Percentiles rank a stretch among this genome's conserved stretches.
These are phyloP conservation scores for Toxostoma redivivum DNA, from an alignment of 2,113 vertebrate species.

Conservation along the genomic window DNA sequence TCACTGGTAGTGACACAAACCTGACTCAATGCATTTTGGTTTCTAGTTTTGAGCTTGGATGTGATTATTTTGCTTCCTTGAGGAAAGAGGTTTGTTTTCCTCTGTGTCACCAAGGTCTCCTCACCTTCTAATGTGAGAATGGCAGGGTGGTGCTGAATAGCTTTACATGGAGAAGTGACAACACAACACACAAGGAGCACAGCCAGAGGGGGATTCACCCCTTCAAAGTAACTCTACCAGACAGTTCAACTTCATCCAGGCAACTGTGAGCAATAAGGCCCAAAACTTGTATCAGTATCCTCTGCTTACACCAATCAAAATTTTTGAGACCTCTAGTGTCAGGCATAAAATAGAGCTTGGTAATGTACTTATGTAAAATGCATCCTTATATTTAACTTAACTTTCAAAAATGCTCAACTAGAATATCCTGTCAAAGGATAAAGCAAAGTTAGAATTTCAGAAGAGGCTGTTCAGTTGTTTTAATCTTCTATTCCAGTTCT, in stretches of 20 bases:
- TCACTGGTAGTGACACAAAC: not conserved
- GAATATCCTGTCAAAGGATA: not conserved
- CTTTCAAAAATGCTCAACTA: not conserved
- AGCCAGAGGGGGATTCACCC: not conserved
- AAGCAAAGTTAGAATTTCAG: not conserved
- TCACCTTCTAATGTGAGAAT: not conserved
- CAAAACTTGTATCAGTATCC: not conserved
- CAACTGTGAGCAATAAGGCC: not conserved
- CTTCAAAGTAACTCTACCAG: not conserved
- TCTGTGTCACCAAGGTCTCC: not conserved
- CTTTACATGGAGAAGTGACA: not conserved
- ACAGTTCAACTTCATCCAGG: not conserved
- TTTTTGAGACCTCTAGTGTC: not conserved
- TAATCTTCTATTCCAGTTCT: not conserved
- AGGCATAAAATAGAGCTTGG: not conserved
- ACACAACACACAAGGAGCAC: not conserved
- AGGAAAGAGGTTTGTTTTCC: not conserved
- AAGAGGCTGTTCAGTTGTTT: not conserved
- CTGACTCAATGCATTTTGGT: accelerated
- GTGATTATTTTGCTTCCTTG: not conserved
- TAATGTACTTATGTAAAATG: not conserved
- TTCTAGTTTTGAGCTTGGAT: not conserved
- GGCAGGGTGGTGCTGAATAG: not conserved
- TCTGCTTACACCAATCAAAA: not conserved
- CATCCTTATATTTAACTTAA: not conserved